These are phyloP conservation scores for Actinostola sp. DNA, from an alignment of 92 coral and sea anemone genomes.

Conservation along the genomic window DNA sequence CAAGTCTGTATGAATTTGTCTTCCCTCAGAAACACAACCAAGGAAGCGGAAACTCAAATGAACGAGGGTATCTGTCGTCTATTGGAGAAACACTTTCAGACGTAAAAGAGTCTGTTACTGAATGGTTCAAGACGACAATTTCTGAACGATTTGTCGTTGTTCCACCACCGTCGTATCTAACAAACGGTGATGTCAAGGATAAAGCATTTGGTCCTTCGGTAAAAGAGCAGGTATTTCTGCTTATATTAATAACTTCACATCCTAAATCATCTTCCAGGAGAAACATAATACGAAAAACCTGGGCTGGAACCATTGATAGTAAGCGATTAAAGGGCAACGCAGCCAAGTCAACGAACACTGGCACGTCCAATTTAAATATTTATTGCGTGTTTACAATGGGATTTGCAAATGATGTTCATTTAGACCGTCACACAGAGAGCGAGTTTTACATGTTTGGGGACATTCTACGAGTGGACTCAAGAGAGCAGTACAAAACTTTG, in stretches of 20 bases:
- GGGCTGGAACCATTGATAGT: constrained; percentile 29
- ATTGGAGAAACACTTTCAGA: constrained; percentile 2
- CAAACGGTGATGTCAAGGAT: constrained; percentile 12
- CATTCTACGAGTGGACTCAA: constrained; percentile 23
- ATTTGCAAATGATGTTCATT: constrained; percentile 21
- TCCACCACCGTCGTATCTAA: constrained; percentile 19
- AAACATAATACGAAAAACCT: constrained; percentile 31
- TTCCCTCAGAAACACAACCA: not conserved
- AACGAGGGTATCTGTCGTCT: not conserved
- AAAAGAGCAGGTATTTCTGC: constrained; percentile 24
- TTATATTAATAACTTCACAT: constrained; percentile 31
- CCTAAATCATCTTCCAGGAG: constrained; percentile 23
- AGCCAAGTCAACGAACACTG: constrained; percentile 6
- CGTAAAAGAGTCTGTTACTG: constrained; percentile 1
- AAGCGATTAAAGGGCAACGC: constrained; percentile 16
- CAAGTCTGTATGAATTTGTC: constrained; percentile 10
- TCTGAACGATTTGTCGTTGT: not conserved
- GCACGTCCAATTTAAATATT: constrained; percentile 13
- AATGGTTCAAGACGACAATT: not conserved
- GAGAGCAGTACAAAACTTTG: constrained; percentile 24
- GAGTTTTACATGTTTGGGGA: constrained; percentile 28
- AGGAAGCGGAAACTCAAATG: not conserved
- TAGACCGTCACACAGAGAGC: constrained; percentile 18
- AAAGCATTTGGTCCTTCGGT: constrained; percentile 35
- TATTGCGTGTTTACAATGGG: constrained; percentile 39